phyloP scores from a whole-genome alignment of 2,888 invertebrate species.

The Horisme vitalbata region DNA sequence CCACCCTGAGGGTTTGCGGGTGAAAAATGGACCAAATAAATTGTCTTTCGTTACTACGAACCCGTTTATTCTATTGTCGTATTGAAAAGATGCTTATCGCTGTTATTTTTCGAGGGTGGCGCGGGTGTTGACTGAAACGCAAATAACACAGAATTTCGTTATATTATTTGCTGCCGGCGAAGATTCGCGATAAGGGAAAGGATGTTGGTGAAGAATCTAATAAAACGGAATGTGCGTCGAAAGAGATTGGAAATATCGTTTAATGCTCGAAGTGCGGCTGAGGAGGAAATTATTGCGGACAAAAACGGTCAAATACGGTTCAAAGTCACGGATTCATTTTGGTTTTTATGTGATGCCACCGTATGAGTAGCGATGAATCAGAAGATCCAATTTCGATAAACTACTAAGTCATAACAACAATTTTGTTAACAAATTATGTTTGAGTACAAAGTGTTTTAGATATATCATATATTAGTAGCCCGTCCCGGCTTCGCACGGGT shows the following conservation, averaged over 20 bases:
- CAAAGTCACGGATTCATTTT: background rate
- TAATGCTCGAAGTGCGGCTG: slow-evolving; percentile 38
- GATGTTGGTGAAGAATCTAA: slow-evolving; percentile 61
- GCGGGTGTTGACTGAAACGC: slow-evolving; percentile 48
- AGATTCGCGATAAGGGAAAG: slow-evolving; percentile 57
- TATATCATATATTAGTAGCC: no score
- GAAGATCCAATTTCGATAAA: no score
- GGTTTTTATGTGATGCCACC: no score
- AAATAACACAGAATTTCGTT: slow-evolving; percentile 68
- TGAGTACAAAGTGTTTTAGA: no score
- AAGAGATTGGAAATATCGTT: slow-evolving; percentile 61
- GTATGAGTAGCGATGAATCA: no score
- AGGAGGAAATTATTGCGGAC: slow-evolving; percentile 28
- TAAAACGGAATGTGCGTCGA: slow-evolving; percentile 54
- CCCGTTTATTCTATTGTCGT: slow-evolving; percentile 47
- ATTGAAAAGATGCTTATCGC: slow-evolving; percentile 54
- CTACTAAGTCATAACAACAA: no score
- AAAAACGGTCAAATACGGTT: background rate
- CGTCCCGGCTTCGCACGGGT: no score
- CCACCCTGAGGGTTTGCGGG: slow-evolving; percentile 35
- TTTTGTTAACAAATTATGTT: no score
- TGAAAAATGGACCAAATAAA: slow-evolving; percentile 37
- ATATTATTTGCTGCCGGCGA: slow-evolving; percentile 64
- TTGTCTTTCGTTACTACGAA: slow-evolving; percentile 38
- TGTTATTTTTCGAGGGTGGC: slow-evolving; percentile 43